These are phyloP conservation scores for Molothrus ater DNA, from an alignment of 2,797 vertebrate genomes.

Conservation along the genomic window DNA sequence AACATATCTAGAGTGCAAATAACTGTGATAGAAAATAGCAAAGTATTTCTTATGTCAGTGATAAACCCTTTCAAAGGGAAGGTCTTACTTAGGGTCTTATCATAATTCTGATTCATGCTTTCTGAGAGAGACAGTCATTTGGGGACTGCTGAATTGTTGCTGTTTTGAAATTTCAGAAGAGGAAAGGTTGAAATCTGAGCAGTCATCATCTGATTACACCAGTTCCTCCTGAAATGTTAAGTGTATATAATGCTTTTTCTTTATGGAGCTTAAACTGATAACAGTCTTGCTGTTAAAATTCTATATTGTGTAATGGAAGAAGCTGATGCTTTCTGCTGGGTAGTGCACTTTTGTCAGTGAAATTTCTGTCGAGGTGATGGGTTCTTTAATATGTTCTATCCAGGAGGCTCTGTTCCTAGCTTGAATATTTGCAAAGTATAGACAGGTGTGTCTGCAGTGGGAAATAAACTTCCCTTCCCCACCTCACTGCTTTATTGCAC, in stretches of 20 bases:
- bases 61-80: constrained; percentile 5
- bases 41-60: neutral
- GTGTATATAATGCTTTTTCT: constrained; percentile 14
- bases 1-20: constrained; percentile 15
- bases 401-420: neutral
- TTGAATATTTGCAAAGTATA: neutral
- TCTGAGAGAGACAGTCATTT: neutral
- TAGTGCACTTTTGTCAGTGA: neutral
- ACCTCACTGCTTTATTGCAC: neutral
- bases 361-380: neutral
- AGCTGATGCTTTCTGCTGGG: neutral
- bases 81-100: neutral
- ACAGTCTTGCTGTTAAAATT: neutral
- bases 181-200: constrained; percentile 14
- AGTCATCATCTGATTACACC: neutral
- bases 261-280: neutral
- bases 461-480: neutral
- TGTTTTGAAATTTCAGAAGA: constrained; percentile 22
- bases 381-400: neutral
- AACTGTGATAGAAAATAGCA: neutral
- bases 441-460: neutral
- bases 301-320: neutral
- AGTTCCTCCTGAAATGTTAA: constrained; percentile 3
- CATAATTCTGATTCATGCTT: neutral
- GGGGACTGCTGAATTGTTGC: neutral